A percentile compares a stretch with the other conserved stretches of the same genome.
These are phyloP conservation scores for Nycteola revayana DNA, from an alignment of 2,888 invertebrate genomes.

Conservation along the genomic window DNA sequence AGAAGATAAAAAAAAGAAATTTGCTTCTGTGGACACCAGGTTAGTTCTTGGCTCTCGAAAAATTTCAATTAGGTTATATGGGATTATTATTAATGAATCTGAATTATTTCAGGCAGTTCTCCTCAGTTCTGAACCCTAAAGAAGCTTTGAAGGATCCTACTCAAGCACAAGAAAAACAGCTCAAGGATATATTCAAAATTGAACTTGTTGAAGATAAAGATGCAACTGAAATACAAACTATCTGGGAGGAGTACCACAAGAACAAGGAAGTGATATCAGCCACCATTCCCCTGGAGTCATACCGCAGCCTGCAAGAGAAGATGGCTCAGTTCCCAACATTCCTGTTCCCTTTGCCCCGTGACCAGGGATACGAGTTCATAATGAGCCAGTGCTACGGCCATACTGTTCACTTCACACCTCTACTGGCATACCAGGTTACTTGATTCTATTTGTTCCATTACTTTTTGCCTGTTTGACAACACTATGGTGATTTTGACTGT, in stretches of 20 bases:
- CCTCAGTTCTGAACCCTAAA: slow-evolving; percentile 86
- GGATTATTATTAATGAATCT: too few relatives aligned
- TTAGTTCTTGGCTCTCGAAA: slow-evolving; percentile 24
- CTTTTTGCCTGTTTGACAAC: too few relatives aligned
- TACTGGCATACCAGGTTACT: slow-evolving; percentile 90
- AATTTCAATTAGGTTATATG: too few relatives aligned
- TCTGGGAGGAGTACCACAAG: slow-evolving; percentile 92
- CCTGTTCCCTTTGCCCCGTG: slow-evolving; percentile 89
- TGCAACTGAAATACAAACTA: slow-evolving; percentile 86
- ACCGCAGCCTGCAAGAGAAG: slow-evolving; percentile 79
- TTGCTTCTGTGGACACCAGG: slow-evolving; percentile 65
- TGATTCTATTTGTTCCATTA: too few relatives aligned
- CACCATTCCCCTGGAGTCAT: slow-evolving; percentile 84
- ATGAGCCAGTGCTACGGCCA: slow-evolving; percentile 88
- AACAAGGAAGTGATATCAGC: slow-evolving; percentile 90
- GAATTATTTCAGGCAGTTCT: slow-evolving; percentile 76
- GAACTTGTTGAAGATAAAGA: slow-evolving; percentile 88
- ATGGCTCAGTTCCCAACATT: slow-evolving; percentile 86
- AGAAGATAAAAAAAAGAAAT: slow-evolving; percentile 56
- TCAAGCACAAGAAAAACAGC: slow-evolving; percentile 62
- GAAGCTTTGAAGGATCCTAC: slow-evolving; percentile 43
- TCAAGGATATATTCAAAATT: slow-evolving; percentile 89
- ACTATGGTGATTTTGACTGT: too few relatives aligned
- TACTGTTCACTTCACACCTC: slow-evolving; percentile 91
- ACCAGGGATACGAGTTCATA: slow-evolving; percentile 93